phyloP scores from a whole-genome alignment of 1,140 invertebrate species.

The Meloidogyne exigua region DNA sequence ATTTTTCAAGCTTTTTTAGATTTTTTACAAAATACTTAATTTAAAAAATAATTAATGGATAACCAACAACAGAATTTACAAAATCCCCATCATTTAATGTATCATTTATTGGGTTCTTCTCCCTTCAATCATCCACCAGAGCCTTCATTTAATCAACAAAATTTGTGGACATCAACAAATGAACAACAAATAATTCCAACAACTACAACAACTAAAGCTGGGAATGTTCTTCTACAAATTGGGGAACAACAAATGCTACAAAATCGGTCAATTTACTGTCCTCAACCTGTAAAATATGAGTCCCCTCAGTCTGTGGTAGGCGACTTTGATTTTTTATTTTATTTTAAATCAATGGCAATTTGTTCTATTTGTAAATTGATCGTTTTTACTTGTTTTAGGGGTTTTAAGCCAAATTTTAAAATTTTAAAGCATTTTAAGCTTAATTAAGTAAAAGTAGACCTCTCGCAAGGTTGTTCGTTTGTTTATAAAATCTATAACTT shows the following conservation, averaged over 20 bases:
- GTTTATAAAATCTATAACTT: too few relatives aligned
- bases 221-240: neutral
- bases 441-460: too few relatives aligned
- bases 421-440: too few relatives aligned
- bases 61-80: neutral
- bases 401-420: neutral
- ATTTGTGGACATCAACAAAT: neutral
- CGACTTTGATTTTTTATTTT: neutral
- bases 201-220: neutral
- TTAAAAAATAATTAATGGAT: neutral
- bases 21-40: neutral
- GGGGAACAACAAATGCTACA: neutral
- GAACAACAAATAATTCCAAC: neutral
- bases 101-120: neutral
- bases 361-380: neutral
- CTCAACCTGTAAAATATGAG: neutral
- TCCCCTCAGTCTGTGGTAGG: neutral
- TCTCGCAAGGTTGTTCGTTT: too few relatives aligned
- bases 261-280: neutral
- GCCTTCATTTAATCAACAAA: neutral
- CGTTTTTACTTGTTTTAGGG: neutral
- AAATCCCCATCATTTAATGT: neutral
- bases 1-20: neutral
- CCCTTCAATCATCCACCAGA: neutral
- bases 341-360: neutral